Evolutionary conservation across 2,113 vertebrate species (phyloP).

Genomic region (Martes martes): DNA sequence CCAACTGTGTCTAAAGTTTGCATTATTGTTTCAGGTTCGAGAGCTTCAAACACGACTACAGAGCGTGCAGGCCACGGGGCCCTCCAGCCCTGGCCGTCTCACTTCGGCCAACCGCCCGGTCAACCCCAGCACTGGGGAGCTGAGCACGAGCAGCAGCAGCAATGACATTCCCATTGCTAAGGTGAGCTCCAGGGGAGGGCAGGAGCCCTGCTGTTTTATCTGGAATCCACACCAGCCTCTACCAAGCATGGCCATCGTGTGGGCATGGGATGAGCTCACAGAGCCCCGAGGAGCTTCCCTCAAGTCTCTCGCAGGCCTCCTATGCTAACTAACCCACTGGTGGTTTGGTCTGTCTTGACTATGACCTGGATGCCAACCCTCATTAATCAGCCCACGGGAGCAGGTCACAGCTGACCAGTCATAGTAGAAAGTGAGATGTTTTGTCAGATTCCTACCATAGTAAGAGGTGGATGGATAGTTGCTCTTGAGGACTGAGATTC

Average conservation of each 20-base stretch:
- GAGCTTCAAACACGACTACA: constrained; percentile 91
- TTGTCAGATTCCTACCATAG: background rate
- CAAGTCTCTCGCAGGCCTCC: accelerated
- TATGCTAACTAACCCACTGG: background rate
- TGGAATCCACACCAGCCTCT: background rate
- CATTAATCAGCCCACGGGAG: constrained; percentile 45
- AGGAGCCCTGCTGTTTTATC: background rate
- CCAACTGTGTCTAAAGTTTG: background rate
- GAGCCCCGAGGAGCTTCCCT: background rate
- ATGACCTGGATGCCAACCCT: constrained; percentile 20
- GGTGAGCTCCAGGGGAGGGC: constrained; percentile 70
- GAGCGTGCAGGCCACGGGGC: constrained; percentile 86
- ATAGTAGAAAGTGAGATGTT: background rate
- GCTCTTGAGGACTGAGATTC: constrained; percentile 36
- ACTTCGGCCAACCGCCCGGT: constrained; percentile 84
- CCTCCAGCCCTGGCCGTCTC: constrained; percentile 87
- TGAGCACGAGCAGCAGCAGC: constrained; percentile 93
- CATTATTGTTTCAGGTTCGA: constrained; percentile 83
- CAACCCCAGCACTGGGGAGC: constrained; percentile 91
- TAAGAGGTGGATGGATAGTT: background rate
- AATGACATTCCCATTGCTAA: constrained; percentile 93
- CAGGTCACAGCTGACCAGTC: constrained; percentile 49
- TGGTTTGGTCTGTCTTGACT: constrained; percentile 43
- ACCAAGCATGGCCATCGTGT: background rate
- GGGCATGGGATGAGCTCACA: background rate